Percentiles rank a stretch among this genome's conserved stretches.
Evolutionary conservation across 2,888 invertebrate genomes (phyloP).

Genomic region (Adela reaumurella): DNA sequence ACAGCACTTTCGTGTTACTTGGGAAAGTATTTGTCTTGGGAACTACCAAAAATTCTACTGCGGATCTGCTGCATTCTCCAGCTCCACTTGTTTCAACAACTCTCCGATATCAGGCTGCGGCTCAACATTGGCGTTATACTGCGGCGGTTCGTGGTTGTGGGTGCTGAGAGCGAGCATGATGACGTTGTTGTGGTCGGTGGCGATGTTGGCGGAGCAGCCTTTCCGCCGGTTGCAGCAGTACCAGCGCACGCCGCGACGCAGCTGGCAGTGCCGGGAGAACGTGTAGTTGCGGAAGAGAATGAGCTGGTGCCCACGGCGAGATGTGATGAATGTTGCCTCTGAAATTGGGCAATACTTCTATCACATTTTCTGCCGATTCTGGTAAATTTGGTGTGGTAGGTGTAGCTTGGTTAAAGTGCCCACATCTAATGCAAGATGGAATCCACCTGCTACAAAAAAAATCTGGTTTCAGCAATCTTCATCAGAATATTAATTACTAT

Average conservation of each 20-base stretch:
- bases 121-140: background rate
- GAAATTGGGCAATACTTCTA: too few relatives aligned
- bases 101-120: background rate
- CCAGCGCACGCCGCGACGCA: slow-evolving; percentile 21
- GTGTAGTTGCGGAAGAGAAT: slow-evolving; percentile 1
- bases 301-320: background rate
- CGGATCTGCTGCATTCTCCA: background rate
- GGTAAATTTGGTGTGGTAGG: too few relatives aligned
- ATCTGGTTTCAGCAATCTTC: too few relatives aligned
- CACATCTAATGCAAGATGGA: too few relatives aligned
- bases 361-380: too few relatives aligned
- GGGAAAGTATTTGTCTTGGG: too few relatives aligned
- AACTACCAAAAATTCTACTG: too few relatives aligned
- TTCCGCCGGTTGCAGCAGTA: slow-evolving; percentile 31
- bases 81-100: background rate
- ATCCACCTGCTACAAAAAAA: too few relatives aligned
- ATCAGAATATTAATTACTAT: too few relatives aligned
- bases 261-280: background rate
- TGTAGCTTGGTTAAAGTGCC: too few relatives aligned
- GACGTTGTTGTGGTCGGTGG: slow-evolving; percentile 21
- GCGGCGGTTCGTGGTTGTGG: slow-evolving; percentile 21
- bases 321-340: background rate
- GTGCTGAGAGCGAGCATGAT: slow-evolving; percentile 19
- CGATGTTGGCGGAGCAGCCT: slow-evolving; percentile 29
- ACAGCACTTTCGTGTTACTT: too few relatives aligned